Percentiles rank a stretch among this genome's conserved stretches.
phyloP scores from a whole-genome alignment of 2,888 invertebrate species.

The Unio delphinus region DNA sequence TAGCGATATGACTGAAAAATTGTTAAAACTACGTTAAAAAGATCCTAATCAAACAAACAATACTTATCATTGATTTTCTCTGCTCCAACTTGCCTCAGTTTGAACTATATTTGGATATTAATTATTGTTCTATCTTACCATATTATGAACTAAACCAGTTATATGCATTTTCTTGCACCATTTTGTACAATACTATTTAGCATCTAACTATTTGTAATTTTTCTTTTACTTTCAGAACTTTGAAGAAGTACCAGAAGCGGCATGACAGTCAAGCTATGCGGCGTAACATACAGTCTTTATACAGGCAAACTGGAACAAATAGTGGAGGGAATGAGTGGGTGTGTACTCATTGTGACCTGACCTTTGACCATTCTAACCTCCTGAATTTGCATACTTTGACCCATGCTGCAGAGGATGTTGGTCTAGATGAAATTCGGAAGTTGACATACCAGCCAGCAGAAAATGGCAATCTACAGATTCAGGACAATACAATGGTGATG shows the following conservation, averaged over 20 bases:
- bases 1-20: too few species aligned
- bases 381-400: constrained; percentile 75
- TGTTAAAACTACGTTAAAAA: too few species aligned
- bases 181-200: constrained; percentile 1
- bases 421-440: constrained; percentile 55
- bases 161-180: neutral
- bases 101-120: neutral
- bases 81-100: too few species aligned
- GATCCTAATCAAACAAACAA: too few species aligned
- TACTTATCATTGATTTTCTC: too few species aligned
- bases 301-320: constrained; percentile 58
- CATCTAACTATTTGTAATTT: neutral
- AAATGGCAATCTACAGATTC: neutral
- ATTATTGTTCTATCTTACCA: neutral
- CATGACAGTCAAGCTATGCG: constrained; percentile 55
- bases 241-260: constrained; percentile 64
- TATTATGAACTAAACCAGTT: neutral
- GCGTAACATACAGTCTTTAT: constrained; percentile 63
- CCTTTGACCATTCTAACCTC: constrained; percentile 70
- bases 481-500: neutral
- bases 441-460: constrained; percentile 16
- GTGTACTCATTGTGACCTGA: constrained; percentile 71
- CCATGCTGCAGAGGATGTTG: constrained; percentile 73
- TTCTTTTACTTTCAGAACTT: constrained; percentile 41
- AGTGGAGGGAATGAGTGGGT: constrained; percentile 60